These are phyloP conservation scores for Harpegnathos saltator DNA, from an alignment of 1,140 invertebrate genomes.

Conservation along the genomic window DNA sequence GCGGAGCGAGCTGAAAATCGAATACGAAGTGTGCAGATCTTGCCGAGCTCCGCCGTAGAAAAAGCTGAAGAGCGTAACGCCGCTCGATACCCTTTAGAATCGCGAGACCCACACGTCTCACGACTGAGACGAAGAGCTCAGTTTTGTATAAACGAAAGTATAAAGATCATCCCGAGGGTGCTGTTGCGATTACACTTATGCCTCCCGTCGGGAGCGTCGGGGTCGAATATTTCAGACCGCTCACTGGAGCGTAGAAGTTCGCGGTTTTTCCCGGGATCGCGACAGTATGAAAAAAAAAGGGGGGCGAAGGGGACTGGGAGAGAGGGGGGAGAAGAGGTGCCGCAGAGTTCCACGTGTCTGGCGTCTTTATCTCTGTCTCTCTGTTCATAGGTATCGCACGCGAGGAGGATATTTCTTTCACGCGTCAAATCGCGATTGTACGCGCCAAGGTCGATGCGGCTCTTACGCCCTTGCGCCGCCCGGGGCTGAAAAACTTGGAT, in stretches of 20 bases:
- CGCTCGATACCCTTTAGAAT: too few relatives aligned
- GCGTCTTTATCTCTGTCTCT: not conserved
- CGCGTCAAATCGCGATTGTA: slow-evolving; percentile 36
- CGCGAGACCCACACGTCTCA: too few relatives aligned
- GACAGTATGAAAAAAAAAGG: not conserved
- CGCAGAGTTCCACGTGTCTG: not conserved
- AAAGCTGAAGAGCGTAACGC: too few relatives aligned
- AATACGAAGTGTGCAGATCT: too few relatives aligned
- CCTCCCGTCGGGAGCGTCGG: not conserved
- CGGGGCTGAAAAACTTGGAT: not conserved
- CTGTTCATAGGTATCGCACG: not conserved
- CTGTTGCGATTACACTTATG: not conserved
- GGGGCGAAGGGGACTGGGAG: too few relatives aligned
- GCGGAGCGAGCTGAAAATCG: too few relatives aligned
- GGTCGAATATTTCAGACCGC: not conserved
- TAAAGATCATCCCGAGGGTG: not conserved
- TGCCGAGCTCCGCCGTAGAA: too few relatives aligned
- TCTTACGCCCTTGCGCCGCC: not conserved
- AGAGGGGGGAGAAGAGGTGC: not conserved
- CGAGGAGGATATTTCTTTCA: slow-evolving; percentile 20
- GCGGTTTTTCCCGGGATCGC: not conserved
- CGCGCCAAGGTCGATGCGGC: slow-evolving; percentile 14
- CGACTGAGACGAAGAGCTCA: not conserved
- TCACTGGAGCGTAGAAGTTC: not conserved
- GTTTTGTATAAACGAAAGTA: not conserved